Base-by-base conservation (phyloP, 2,888 invertebrate genomes). In the Nomada ferruginata region DNA sequence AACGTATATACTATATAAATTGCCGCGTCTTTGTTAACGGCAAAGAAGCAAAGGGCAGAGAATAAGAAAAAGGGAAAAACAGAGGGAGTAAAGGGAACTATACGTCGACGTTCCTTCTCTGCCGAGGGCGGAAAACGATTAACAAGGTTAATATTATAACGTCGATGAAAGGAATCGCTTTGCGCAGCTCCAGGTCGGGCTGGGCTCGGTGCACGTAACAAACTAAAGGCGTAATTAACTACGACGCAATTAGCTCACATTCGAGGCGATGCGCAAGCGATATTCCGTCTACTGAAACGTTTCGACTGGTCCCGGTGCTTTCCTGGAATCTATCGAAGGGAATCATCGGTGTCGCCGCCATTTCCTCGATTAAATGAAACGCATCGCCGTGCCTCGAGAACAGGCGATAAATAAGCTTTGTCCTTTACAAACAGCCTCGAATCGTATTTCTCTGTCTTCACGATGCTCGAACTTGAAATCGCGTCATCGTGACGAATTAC, bases 151-250 rank as follows among this genome's bases (percentile, higher is more conserved):
- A 81, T 82, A 82, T 81, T 82, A 72, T 64, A 53, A 71, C 61
- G 50, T 7, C 73, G 65, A 76, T 84, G 73, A 79, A 84, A 84
- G 66, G 60, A 63, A 61, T 42, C 61, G 70, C 76, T 79, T 70
- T 55, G 79, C 72, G 60, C 71, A 26, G 44, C 29, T 63, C 52
- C 50, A 64, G 50, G 23, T 13, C 57, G 68, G 75, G 23, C 72
- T n/a, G 23, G 66, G 52, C 53, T 66, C 73, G 70, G 53, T 66
- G 84, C 47, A 53, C 79, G 66, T 85, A 76, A 76, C 59, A 57
- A 71, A 74, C 52, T 64, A 60, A 66, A 84, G 70, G 70, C 70
- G 52, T 85, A 83, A 85, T 85, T 85, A 85, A 85, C 83, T 70
- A 50, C 78, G 80, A 83, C 78, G 78, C 72, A 83, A 85, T 85